Conservation (phyloP, 2,888 invertebrate genomes). For the Eulithis testata region DNA sequence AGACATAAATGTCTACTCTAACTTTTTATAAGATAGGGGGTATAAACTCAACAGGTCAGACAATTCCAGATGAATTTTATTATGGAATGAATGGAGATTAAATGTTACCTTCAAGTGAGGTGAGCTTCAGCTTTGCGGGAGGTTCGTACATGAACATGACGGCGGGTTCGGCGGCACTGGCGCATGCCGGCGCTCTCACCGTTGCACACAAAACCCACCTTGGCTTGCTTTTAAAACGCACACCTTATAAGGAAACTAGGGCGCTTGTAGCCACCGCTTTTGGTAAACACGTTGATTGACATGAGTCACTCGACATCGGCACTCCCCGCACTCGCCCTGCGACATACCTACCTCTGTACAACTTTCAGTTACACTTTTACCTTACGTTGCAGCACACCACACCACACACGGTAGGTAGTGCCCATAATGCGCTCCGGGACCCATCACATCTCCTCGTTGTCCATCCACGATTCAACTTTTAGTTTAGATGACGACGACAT, state of each 20-base stretch:
- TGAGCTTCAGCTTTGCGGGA: slow-evolving; percentile 88
- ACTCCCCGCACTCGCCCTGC: slow-evolving; percentile 27
- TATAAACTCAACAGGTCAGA: no score
- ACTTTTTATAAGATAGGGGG: no score
- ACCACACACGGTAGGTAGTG: slow-evolving; percentile 7
- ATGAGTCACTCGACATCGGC: slow-evolving; percentile 62
- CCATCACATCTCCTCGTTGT: neutral
- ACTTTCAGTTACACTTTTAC: slow-evolving; percentile 28
- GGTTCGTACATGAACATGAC: slow-evolving; percentile 91
- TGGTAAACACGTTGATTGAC: slow-evolving; percentile 80
- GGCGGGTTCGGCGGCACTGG: slow-evolving; percentile 54
- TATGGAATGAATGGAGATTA: neutral
- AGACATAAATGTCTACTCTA: no score
- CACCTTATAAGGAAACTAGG: slow-evolving; percentile 86
- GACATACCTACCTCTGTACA: slow-evolving; percentile 2
- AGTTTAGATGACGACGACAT: no score
- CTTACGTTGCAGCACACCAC: slow-evolving; percentile 22
- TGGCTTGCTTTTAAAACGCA: slow-evolving; percentile 82
- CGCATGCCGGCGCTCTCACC: slow-evolving; percentile 44
- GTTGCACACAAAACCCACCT: slow-evolving; percentile 45
- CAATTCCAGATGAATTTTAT: no score
- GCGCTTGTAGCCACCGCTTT: slow-evolving; percentile 77
- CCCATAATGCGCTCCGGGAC: neutral
- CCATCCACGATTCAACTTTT: no score
- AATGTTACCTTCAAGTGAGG: slow-evolving; percentile 89